Percentiles rank a stretch among this genome's conserved stretches.
Evolutionary conservation across 2,113 vertebrate genomes (phyloP).

Genomic region (Pungitius pungitius): DNA sequence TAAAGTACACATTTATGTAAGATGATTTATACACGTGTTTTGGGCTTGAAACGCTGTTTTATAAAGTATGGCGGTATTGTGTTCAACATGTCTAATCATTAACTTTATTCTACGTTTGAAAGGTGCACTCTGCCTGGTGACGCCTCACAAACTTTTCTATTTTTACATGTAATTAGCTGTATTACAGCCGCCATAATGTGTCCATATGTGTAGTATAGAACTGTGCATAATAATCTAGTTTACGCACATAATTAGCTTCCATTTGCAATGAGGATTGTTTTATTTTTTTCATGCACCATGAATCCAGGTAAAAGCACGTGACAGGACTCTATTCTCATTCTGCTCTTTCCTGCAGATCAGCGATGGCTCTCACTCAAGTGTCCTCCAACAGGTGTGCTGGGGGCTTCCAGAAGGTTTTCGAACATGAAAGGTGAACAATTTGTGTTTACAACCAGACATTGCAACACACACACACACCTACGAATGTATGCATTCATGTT

Average conservation of each 20-base stretch:
- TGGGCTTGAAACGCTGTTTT: rapidly evolving
- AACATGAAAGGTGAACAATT: conserved; percentile 92
- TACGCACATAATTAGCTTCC: background rate
- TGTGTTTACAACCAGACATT: background rate
- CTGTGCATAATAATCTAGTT: background rate
- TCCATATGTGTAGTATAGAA: background rate
- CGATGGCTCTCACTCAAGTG: conserved; percentile 90
- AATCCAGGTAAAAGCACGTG: too few species aligned
- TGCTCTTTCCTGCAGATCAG: conserved; percentile 64
- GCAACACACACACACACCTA: background rate
- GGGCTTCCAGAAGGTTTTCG: conserved; percentile 97
- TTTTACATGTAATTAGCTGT: background rate
- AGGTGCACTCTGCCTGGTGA: background rate
- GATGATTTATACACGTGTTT: rapidly evolving
- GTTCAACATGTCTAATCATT: background rate
- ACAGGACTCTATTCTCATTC: background rate
- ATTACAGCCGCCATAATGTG: background rate
- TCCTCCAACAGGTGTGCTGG: conserved; percentile 92
- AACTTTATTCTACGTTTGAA: background rate
- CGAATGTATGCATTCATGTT: background rate
- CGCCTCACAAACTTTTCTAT: background rate
- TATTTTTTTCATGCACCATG: too few species aligned
- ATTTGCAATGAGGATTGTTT: too few species aligned
- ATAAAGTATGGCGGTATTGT: background rate
- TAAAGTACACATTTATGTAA: rapidly evolving